Conservation (phyloP, 2,797 vertebrate genomes). For the Anabas testudineus region DNA sequence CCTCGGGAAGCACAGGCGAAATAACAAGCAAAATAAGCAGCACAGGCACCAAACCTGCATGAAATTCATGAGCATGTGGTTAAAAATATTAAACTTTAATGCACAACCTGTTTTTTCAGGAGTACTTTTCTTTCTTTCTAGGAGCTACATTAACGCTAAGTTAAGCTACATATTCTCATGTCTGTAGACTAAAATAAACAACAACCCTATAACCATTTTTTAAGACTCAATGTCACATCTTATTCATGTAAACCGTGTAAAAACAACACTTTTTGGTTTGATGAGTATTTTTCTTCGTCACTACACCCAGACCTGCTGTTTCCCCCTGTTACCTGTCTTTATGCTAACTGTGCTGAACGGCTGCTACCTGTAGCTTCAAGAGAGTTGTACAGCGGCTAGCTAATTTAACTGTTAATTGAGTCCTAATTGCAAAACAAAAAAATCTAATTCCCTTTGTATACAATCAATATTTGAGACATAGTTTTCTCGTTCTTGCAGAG, state of each 20-base stretch:
- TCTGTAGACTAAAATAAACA: too few species aligned
- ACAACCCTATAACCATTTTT: too few species aligned
- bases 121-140: neutral
- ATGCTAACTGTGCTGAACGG: neutral
- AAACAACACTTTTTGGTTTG: too few species aligned
- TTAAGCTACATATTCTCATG: too few species aligned
- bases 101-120: neutral
- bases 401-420: neutral
- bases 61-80: neutral
- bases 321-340: neutral
- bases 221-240: too few species aligned
- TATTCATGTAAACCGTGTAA: too few species aligned
- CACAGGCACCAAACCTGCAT: conserved; percentile 3
- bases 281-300: neutral
- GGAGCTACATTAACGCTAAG: too few species aligned
- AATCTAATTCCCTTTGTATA: too few species aligned
- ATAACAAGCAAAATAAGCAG: neutral
- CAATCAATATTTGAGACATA: too few species aligned
- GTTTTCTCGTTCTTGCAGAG: neutral
- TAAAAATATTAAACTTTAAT: conserved; percentile 1
- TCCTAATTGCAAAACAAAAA: neutral
- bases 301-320: neutral
- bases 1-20: neutral
- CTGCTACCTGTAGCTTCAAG: too few species aligned
- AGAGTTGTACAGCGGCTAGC: too few species aligned